Evolutionary conservation across 2,797 vertebrate species (phyloP), one percentile per base, ranked within the genome.

Genomic region (Myoxocephalus aenaeus): DNA sequence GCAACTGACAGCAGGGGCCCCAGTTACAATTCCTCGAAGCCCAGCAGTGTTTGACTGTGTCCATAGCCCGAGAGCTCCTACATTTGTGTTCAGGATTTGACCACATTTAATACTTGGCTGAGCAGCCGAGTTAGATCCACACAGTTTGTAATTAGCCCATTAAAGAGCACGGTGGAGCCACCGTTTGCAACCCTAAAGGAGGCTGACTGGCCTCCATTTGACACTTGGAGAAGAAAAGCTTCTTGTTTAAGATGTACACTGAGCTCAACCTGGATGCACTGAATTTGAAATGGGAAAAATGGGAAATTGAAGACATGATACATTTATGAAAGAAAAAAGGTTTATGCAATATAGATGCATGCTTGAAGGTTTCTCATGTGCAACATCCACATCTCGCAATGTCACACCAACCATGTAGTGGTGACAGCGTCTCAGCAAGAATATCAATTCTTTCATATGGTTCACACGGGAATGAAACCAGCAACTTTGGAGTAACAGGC

Each of bases 131-230:
- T 82, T 75, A 53, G 72, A 82, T 42, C 75, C 85, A 79, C 56
- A 58, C 66, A 29, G 76, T 81, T 79, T 67, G 70, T 75, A 82
- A 87, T 84, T 74, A 77, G 62, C 62, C 61, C 58, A 56, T 79
- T 82, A 85, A 73, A 72, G 51, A 40, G 65, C 64, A 76, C 0
- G 2, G 15, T 36, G 62, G 38, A 64, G 63, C 58, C 46, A 17
- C 70, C 20, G 75, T 72, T 70, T 27, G 66, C 53, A 2, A 32
- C 44, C 38, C 34, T 12, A 27, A 53, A 56, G 15, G 18, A 73
- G 48, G 3, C 44, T 2, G 25, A 36, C 18, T 75, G 73, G 48
- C 77, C 57, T 72, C 36, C 0, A 7, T 69, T 46, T 77, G 59
- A 75, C 57, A 38, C 46, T 34, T 20, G 0, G 22, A 48, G 38